Evolutionary conservation across 2,888 invertebrate species (phyloP), one percentile per base, ranked within the genome.

Genomic region (Tinea semifulvella): DNA sequence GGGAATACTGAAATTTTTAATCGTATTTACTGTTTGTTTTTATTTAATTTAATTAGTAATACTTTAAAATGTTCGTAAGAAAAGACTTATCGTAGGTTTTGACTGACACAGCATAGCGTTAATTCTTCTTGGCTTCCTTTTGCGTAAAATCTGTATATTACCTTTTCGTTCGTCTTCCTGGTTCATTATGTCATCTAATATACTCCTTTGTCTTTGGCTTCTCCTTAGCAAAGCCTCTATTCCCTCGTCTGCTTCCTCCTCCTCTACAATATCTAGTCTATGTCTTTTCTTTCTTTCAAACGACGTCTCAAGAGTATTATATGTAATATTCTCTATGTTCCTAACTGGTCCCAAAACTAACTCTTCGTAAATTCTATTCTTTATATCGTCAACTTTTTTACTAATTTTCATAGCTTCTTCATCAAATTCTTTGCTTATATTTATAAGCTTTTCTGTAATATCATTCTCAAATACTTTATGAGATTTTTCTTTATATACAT

Each of bases 191-290:
- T 89, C 88, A 53, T 86, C 88, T 56, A 89, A 79, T 56, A 88
- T 84, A 68, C 86, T 88, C 64, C 89, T 83, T 65, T 90, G 89
- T 56, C 83, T 84, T 63, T 87, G 84, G 52, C 88, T 86, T 56
- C 87, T 82, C 63, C 73, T 83, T 40, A 89, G 71, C 46, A 89
- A 72, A 47, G 83, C 85, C 63, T 88, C 87, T 55, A 88, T 66
- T 53, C 84, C 84, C 45, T 84, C 84, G 56, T 87, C 86, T 11
- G 72, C 75, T 46, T 84, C 85, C 47, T 84, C 84, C 47, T 72
- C 74, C 47, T 72, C 74, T 8, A 80, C 68, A 49, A 59, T 66
- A 51, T 64, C 64, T 44, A 73, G 55, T 53, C 64, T 75, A 46
- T 56, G 56, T 48, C 60, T 71, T 57, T 53, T 70, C 57, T 63